A percentile compares a stretch with the other conserved stretches of the same genome.
Conservation (phyloP, 2,797 vertebrate genomes). For the Propithecus perrieri region DNA sequence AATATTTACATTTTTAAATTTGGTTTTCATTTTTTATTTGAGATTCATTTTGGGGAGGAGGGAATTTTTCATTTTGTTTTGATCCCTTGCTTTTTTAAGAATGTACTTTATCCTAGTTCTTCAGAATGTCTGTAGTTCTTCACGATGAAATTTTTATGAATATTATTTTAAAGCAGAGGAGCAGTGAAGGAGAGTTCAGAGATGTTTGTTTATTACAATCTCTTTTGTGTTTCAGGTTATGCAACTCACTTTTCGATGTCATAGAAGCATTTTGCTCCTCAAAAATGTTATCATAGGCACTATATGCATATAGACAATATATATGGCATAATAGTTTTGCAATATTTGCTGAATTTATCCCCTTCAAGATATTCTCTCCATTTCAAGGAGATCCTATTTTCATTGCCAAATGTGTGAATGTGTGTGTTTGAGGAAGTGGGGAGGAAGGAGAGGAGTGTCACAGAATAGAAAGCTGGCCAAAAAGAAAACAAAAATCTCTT, state of each 20-base stretch:
- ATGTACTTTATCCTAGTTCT: not conserved
- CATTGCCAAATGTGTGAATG: not conserved
- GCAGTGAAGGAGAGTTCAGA: not conserved
- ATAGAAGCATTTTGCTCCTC: not conserved
- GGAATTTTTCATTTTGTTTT: constrained; percentile 13
- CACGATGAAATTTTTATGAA: not conserved
- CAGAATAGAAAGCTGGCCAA: not conserved
- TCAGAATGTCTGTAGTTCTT: not conserved
- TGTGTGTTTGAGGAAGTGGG: not conserved
- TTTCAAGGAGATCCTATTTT: not conserved
- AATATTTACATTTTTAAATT: not conserved
- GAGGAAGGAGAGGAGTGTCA: not conserved
- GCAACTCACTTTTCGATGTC: not conserved
- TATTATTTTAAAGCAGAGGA: not conserved
- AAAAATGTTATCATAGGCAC: not conserved
- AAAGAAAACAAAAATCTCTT: not conserved
- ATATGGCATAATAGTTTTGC: not conserved
- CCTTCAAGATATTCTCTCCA: not conserved
- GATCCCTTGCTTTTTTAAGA: not conserved
- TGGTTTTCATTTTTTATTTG: not conserved
- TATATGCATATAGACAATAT: not conserved
- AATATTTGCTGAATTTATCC: not conserved
- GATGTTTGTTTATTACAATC: not conserved
- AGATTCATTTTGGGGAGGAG: not conserved
- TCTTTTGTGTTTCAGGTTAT: not conserved